phyloP scores from a whole-genome alignment of 1,140 invertebrate species.

The Cherax destructor region DNA sequence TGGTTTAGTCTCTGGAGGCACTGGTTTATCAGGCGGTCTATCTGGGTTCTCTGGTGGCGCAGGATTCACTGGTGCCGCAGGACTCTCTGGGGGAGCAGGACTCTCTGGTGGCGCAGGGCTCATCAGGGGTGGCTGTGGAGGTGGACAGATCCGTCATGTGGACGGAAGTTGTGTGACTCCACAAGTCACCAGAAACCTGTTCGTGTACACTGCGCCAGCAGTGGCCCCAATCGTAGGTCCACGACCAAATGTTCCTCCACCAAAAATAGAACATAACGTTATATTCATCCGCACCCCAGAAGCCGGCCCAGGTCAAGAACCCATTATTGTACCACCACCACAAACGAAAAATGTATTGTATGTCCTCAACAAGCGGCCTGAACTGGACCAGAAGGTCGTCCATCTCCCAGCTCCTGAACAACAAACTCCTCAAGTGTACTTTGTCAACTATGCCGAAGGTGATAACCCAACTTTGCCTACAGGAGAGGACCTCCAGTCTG shows the following conservation, averaged over 20 bases:
- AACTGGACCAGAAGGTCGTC: neutral
- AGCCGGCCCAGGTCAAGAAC: neutral
- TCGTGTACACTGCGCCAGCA: neutral
- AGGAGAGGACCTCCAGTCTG: no score
- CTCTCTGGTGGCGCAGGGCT: neutral
- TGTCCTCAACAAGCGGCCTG: constrained; percentile 2
- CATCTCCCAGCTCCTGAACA: neutral
- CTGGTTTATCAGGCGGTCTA: neutral
- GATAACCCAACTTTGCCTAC: no score
- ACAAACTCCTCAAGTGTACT: no score
- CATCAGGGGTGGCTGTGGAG: neutral
- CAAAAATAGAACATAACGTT: constrained; percentile 8
- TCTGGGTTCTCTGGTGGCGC: neutral
- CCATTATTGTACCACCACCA: neutral
- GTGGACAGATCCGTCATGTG: constrained; percentile 17
- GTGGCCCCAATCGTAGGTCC: neutral
- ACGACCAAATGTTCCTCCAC: constrained; percentile 2
- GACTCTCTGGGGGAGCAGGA: no score
- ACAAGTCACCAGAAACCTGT: constrained; percentile 10
- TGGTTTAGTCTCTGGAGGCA: neutral
- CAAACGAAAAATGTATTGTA: neutral
- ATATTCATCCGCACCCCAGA: neutral
- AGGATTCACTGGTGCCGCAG: neutral
- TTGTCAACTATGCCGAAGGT: no score
- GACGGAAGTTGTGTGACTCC: constrained; percentile 18